Evolutionary conservation across 2,797 vertebrate genomes (phyloP).

Genomic region (Chloroceryle inda): DNA sequence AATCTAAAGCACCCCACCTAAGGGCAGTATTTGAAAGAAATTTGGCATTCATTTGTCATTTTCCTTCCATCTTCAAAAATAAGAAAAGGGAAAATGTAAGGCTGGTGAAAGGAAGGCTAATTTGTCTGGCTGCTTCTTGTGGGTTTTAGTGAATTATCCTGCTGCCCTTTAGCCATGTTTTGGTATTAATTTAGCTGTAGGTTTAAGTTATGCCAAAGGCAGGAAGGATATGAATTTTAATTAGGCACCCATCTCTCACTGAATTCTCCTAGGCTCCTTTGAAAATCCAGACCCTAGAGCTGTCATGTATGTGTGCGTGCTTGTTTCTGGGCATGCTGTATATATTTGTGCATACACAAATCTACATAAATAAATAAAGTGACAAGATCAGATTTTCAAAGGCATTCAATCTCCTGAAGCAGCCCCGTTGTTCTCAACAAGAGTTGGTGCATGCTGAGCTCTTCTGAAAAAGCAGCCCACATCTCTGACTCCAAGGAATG

Average conservation of each 20-base stretch:
- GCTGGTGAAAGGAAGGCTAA: constrained; percentile 33
- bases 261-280: constrained; percentile 14
- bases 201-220: constrained; percentile 54
- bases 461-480: constrained; percentile 27
- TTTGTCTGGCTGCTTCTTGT: constrained; percentile 35
- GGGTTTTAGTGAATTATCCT: constrained; percentile 49
- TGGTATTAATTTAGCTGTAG: constrained; percentile 57
- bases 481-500: background rate
- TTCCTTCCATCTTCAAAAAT: constrained; percentile 11
- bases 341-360: constrained; percentile 30
- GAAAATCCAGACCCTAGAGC: constrained; percentile 41
- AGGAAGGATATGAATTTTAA: constrained; percentile 50
- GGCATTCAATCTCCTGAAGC: background rate
- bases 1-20: background rate
- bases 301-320: background rate
- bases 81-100: background rate
- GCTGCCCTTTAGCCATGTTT: constrained; percentile 48
- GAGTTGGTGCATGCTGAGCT: background rate
- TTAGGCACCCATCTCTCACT: constrained; percentile 53
- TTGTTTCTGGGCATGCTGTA: constrained; percentile 12
- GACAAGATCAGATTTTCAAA: constrained; percentile 52
- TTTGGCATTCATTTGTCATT: background rate
- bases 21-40: background rate
- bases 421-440: background rate
- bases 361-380: constrained; percentile 67